A percentile compares a stretch with the other conserved stretches of the same genome.
These are phyloP conservation scores for Nylanderia fulva DNA, from an alignment of 1,140 invertebrate genomes.

Conservation along the genomic window DNA sequence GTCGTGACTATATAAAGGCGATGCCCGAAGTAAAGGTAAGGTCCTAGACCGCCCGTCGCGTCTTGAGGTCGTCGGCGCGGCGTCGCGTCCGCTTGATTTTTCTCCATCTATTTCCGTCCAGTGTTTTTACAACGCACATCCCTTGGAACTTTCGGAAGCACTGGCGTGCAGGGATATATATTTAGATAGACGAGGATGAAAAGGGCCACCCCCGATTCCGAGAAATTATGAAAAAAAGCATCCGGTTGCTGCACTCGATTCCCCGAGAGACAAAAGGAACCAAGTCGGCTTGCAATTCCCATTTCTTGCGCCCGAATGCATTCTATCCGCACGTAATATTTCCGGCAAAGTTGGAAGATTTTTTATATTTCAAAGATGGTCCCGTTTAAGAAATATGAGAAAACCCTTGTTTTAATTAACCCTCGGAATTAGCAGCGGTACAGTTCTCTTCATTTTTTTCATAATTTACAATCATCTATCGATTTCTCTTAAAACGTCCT, in stretches of 20 bases:
- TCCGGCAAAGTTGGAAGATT: not conserved
- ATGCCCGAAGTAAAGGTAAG: constrained; percentile 6
- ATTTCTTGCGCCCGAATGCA: not conserved
- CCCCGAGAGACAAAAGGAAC: constrained; percentile 31
- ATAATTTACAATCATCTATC: not conserved
- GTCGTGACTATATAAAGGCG: constrained; percentile 25
- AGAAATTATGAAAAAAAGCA: constrained; percentile 51
- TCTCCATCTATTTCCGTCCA: constrained; percentile 58
- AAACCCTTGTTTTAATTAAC: constrained; percentile 20
- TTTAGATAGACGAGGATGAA: constrained; percentile 59
- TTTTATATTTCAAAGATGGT: not conserved
- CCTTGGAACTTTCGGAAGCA: constrained; percentile 20
- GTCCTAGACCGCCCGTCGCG: constrained; percentile 35
- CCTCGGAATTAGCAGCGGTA: not conserved
- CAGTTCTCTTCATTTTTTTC: not conserved
- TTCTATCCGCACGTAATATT: not conserved
- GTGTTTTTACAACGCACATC: constrained; percentile 61
- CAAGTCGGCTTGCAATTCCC: not conserved
- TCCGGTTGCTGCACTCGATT: not conserved
- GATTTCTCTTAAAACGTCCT: not conserved
- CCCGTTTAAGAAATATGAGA: not conserved
- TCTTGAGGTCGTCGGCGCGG: constrained; percentile 15
- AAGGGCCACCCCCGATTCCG: constrained; percentile 46
- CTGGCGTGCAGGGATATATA: constrained; percentile 46
- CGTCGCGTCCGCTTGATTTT: constrained; percentile 23